Conservation (phyloP, 2,888 invertebrate species). For the Thera obeliscata region DNA sequence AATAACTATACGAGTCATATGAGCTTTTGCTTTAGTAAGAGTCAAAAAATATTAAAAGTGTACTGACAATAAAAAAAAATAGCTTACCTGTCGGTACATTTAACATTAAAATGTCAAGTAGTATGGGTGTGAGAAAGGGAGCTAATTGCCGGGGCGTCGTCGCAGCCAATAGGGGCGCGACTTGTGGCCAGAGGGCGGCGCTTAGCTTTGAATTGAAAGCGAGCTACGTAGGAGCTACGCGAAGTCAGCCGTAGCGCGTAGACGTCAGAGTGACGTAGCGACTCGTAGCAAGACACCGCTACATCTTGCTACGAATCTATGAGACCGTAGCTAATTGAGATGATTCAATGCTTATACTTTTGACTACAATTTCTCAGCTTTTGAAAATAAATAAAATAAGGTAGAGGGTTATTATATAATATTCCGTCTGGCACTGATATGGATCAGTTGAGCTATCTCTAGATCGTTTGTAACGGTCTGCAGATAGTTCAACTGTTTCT, state of each 20-base stretch:
- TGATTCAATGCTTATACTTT: not conserved
- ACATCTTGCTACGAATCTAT: constrained; percentile 3
- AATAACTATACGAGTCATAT: no score
- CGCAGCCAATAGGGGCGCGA: constrained; percentile 67
- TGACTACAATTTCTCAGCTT: no score
- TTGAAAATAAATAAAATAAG: no score
- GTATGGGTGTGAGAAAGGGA: constrained; percentile 64
- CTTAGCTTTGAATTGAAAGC: constrained; percentile 65
- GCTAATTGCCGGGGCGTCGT: constrained; percentile 77
- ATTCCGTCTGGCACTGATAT: no score
- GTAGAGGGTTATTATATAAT: no score
- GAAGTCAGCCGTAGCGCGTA: constrained; percentile 55
- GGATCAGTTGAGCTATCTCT: no score
- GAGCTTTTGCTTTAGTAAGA: no score
- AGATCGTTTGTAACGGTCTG: no score
- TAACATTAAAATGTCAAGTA: constrained; percentile 83
- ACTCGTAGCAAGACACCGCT: constrained; percentile 10
- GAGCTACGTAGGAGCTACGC: constrained; percentile 80
- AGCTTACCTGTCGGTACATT: constrained; percentile 58
- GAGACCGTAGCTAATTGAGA: not conserved
- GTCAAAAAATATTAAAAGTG: not conserved
- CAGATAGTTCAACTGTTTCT: no score
- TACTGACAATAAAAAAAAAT: constrained; percentile 28
- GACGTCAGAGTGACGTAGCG: constrained; percentile 25
- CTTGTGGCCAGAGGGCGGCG: constrained; percentile 66